These are phyloP conservation scores for Drosophila acutilabella DNA, from an alignment of 2,888 invertebrate genomes.

Conservation along the genomic window DNA sequence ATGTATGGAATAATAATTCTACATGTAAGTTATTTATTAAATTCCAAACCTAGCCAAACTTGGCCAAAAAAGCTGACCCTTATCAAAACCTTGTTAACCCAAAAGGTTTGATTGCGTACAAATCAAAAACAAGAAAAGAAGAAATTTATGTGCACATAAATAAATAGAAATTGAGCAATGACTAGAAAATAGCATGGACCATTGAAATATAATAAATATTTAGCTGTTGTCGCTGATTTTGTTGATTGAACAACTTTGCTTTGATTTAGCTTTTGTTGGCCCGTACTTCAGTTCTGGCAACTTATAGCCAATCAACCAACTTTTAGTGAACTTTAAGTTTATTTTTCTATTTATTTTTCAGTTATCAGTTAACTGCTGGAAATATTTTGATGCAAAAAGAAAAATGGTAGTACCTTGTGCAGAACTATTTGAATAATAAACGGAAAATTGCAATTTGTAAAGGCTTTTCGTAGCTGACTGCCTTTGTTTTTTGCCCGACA, in stretches of 20 bases:
- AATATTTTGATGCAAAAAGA: not conserved
- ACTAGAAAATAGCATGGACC: not conserved
- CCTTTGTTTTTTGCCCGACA: conserved; percentile 45
- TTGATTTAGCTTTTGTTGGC: conserved; percentile 26
- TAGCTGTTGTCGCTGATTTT: conserved; percentile 4
- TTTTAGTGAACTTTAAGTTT: conserved; percentile 6
- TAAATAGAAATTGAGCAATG: conserved; percentile 42
- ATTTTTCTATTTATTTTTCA: not conserved
- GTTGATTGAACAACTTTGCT: conserved; percentile 30
- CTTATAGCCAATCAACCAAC: conserved; percentile 36
- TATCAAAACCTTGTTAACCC: conserved; percentile 5
- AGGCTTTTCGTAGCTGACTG: not conserved
- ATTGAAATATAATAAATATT: conserved; percentile 18
- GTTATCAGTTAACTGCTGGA: not conserved
- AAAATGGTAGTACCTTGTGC: conserved; percentile 6
- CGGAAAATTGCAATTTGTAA: conserved; percentile 8
- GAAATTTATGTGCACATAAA: conserved; percentile 18
- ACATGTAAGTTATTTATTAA: not conserved
- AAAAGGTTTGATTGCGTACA: too few species aligned
- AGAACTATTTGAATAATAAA: conserved; percentile 9
- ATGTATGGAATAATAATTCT: not conserved
- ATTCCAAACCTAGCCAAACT: not conserved
- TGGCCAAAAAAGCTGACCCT: not conserved
- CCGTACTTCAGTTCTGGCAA: conserved; percentile 20
- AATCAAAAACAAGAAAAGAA: too few species aligned